Conservation (phyloP, 2,888 invertebrate species). For the Cancer borealis region DNA sequence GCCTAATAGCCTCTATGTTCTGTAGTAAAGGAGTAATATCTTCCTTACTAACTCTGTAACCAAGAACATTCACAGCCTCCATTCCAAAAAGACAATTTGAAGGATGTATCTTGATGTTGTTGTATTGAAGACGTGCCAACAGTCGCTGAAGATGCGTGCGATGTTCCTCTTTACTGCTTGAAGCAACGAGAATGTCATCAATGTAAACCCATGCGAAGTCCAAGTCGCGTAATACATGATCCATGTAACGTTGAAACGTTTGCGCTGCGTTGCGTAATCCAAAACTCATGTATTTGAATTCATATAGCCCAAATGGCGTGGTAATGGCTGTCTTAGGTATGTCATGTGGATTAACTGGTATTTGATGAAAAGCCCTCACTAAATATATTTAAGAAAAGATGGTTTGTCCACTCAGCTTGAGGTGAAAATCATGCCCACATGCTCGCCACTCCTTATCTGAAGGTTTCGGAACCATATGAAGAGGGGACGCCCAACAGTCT, state of each 20-base stretch:
- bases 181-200: constrained; percentile 54
- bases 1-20: neutral
- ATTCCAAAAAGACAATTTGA: constrained; percentile 52
- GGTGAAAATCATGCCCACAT: constrained; percentile 78
- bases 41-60: neutral
- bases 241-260: constrained; percentile 14
- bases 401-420: neutral
- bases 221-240: neutral
- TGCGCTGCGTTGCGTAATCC: neutral
- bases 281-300: constrained; percentile 48
- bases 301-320: constrained; percentile 56
- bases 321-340: constrained; percentile 38
- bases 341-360: constrained; percentile 42
- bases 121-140: neutral
- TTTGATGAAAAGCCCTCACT: constrained; percentile 46
- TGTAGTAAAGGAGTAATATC: neutral
- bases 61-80: neutral
- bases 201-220: neutral
- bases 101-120: constrained; percentile 32
- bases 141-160: constrained; percentile 7
- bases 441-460: constrained; percentile 71
- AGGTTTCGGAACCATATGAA: constrained; percentile 26
- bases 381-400: constrained; percentile 38
- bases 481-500: constrained; percentile 40
- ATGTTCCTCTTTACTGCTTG: constrained; percentile 31